Evolutionary conservation across 1,140 invertebrate genomes (phyloP), one percentile per base, ranked within the genome.

Genomic region (Lepeophtheirus salmonis): DNA sequence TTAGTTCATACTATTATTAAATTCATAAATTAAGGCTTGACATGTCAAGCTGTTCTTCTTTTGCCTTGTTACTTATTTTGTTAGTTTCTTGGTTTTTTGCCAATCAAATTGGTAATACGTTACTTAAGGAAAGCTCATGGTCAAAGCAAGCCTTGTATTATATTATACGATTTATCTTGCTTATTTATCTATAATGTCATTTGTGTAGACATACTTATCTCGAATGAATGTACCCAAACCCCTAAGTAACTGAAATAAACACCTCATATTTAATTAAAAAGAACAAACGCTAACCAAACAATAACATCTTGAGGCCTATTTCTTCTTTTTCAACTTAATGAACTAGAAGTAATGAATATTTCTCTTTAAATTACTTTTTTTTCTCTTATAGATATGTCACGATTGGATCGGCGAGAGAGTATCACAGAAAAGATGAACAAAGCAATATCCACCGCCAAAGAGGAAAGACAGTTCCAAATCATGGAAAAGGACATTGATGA

Each of bases 401-500:
- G 6, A n/a, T 6, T 10, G 30, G 30, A 41, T 6, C 6, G 30
- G 30, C 30, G 30, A 41, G 30, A 41, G 30, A 41, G 30, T n/a
- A 6, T 41, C n/a, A 10, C 30, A 10, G 30, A 41, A 41, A 41
- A 41, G 30, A 41, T 41, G 30, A 41, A 6, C 6, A 41, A 41
- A n/a, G 30, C 30, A 6, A 41, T 41, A 10, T 41, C 30, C 6
- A 10, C 30, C 6, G 30, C n/a, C 30, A 41, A 41, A 41, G 30
- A 41, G 30, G 30, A 41, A n/a, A 6, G 30, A 10, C 30, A 41
- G 30, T 41, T 41, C 30, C 30, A 41, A 41, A 41, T 41, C 30
- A 41, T 41, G 30, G 30, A 41, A 41, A 41, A 54, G 23, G 52
- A 54, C 22, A 54, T 54, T 23, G 52, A 54, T 20, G 52, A 54